Evolutionary conservation across 1,140 invertebrate genomes (phyloP), one percentile per base, ranked within the genome.

Genomic region (Drosophila orena): DNA sequence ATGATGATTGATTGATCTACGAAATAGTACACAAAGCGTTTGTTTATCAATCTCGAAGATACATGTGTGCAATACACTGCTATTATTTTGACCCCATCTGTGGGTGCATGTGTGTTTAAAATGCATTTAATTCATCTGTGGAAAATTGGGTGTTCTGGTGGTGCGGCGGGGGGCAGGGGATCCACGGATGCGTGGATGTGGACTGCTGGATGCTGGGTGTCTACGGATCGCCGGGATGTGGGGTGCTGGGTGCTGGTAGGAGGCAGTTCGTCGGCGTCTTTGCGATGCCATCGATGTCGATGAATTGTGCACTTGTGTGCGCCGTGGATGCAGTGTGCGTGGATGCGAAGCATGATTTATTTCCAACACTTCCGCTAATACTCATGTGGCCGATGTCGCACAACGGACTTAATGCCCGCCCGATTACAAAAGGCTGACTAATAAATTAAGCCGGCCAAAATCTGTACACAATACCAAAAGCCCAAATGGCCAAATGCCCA

Each of bases 331-430:
- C 54, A 37, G 50, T 52, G 71, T 60, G 73, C 62, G 60, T 71
- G 60, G 30, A 56, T 58, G 68, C 52, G 58, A 79, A 61, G 34
- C 76, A 89, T 88, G 84, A 89, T 77, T 89, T 89, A 89, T 88
- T 81, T 74, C 61, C 75, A 65, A 50, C 75, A 79, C 83, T 89
- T 89, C 84, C 83, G 83, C 62, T 47, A 79, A 74, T 85, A 68
- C 65, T 73, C 60, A 43, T 17, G 37, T 43, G 59, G 64, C 30
- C n/a, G 20, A 43, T 65, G 71, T 64, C 64, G 59, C 53, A 54
- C 59, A 81, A 57, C 56, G 49, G 71, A 59, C 65, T 68, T 64
- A 74, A 77, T 75, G 80, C 54, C 57, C 74, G 53, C 59, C 74
- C 60, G 66, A 77, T 78, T 86, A 81, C 78, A 62, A 86, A 76